Conservation (phyloP, 2,888 invertebrate species). For the Microctonus brassicae region DNA sequence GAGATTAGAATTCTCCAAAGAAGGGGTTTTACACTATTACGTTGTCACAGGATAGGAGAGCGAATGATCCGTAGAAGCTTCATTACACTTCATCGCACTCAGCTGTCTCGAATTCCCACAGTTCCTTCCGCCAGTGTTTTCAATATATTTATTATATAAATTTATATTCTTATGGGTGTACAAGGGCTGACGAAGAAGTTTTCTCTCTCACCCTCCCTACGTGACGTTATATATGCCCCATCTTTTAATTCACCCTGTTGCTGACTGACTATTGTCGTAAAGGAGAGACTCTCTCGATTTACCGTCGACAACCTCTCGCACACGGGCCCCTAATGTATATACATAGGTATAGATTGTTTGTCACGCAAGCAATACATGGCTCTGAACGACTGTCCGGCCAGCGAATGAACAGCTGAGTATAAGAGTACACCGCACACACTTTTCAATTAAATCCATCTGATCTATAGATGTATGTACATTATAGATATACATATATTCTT, state of each 20-base stretch:
- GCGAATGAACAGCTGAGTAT: neutral
- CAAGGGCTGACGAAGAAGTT: slow-evolving; percentile 12
- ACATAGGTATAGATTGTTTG: neutral
- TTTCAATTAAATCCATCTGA: slow-evolving; percentile 10
- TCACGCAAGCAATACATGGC: slow-evolving; percentile 4
- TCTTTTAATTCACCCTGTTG: slow-evolving; percentile 34
- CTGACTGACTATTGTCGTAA: slow-evolving; percentile 26
- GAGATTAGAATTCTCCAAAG: slow-evolving; percentile 13
- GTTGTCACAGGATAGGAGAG: neutral
- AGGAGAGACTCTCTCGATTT: slow-evolving; percentile 48
- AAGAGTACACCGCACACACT: neutral
- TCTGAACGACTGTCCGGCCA: slow-evolving; percentile 5
- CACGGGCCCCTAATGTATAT: neutral
- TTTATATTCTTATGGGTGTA: neutral
- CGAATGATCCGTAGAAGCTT: neutral
- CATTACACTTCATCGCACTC: slow-evolving; percentile 39
- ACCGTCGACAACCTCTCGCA: slow-evolving; percentile 48
- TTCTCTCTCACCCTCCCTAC: slow-evolving; percentile 44
- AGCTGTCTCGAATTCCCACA: slow-evolving; percentile 62
- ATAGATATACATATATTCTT: too few species aligned
- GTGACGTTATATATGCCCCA: slow-evolving; percentile 17
- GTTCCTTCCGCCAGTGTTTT: slow-evolving; percentile 48
- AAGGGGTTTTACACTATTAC: slow-evolving; percentile 25
- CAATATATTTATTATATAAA: neutral
- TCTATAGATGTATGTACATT: neutral